These are phyloP conservation scores for Mechanitis messenoides DNA, from an alignment of 2,888 invertebrate species.

Conservation along the genomic window DNA sequence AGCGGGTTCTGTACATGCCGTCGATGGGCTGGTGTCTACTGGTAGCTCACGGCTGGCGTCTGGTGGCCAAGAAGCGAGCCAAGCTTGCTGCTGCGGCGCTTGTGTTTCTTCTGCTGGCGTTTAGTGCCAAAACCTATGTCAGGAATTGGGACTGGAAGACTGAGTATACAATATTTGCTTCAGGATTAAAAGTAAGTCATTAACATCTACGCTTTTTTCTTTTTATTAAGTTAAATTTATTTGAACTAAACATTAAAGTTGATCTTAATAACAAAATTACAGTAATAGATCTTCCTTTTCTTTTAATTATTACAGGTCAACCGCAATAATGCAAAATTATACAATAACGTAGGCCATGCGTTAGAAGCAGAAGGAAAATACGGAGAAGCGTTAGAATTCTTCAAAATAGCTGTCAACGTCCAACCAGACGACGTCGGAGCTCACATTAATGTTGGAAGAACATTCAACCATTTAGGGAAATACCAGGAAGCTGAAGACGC, in stretches of 20 bases:
- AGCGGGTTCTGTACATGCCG: conserved; percentile 95
- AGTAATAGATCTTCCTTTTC: no score
- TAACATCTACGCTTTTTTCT: background rate
- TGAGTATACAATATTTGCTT: conserved; percentile 95
- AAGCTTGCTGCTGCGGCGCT: conserved; percentile 81
- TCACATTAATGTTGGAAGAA: conserved; percentile 97
- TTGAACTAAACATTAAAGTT: no score
- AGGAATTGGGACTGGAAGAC: conserved; percentile 96
- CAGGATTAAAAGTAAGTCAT: conserved; percentile 81
- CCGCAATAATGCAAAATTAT: conserved; percentile 94
- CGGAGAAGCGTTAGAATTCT: conserved; percentile 90
- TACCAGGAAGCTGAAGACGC: conserved; percentile 91
- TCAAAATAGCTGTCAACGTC: conserved; percentile 93
- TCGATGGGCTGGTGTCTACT: conserved; percentile 98
- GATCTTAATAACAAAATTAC: no score
- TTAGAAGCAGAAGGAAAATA: conserved; percentile 84
- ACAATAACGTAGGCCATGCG: conserved; percentile 98
- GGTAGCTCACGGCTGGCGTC: conserved; percentile 89
- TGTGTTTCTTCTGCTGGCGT: conserved; percentile 83
- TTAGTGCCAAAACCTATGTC: conserved; percentile 89
- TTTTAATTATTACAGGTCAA: conserved; percentile 80
- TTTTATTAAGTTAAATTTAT: no score
- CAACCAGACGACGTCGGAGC: conserved; percentile 98
- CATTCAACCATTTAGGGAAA: conserved; percentile 90
- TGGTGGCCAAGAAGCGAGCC: conserved; percentile 79